phyloP scores from a whole-genome alignment of 1,140 invertebrate species.

The Battus philenor region DNA sequence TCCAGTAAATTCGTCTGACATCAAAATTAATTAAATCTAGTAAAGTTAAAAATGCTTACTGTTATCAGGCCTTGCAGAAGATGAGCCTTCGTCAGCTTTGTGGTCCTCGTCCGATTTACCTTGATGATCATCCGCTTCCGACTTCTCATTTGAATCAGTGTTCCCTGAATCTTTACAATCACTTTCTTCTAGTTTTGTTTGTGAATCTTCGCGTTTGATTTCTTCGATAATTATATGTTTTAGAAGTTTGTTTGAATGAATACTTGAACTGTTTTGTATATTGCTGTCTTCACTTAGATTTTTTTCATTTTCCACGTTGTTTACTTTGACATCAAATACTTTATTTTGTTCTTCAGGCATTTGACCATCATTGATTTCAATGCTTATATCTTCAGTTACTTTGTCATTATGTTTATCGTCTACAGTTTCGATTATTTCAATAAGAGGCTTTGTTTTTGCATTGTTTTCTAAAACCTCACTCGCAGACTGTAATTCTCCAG shows the following conservation, averaged over 20 bases:
- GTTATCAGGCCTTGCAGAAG: no score
- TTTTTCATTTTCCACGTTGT: not conserved
- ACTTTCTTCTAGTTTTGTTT: constrained; percentile 8
- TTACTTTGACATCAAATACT: not conserved
- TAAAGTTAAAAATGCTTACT: no score
- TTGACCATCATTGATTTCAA: constrained; percentile 8
- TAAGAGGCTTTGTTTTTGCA: constrained; percentile 35
- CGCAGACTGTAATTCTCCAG: constrained; percentile 20
- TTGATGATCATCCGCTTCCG: no score
- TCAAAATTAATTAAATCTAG: no score
- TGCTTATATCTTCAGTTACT: no score
- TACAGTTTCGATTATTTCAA: constrained; percentile 43
- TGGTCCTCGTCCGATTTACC: not conserved
- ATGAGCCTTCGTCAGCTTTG: not conserved
- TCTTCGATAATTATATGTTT: constrained; percentile 21
- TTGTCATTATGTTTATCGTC: constrained; percentile 9
- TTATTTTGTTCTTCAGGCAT: not conserved
- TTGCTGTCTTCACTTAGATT: not conserved
- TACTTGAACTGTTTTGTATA: not conserved
- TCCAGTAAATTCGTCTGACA: no score
- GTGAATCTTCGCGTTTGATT: constrained; percentile 17
- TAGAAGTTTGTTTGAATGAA: constrained; percentile 12
- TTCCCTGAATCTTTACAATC: not conserved
- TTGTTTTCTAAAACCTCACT: constrained; percentile 15
- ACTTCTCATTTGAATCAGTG: not conserved